phyloP scores from a whole-genome alignment of 2,113 vertebrate genomes.

The Forbesichthys papilliferus region DNA sequence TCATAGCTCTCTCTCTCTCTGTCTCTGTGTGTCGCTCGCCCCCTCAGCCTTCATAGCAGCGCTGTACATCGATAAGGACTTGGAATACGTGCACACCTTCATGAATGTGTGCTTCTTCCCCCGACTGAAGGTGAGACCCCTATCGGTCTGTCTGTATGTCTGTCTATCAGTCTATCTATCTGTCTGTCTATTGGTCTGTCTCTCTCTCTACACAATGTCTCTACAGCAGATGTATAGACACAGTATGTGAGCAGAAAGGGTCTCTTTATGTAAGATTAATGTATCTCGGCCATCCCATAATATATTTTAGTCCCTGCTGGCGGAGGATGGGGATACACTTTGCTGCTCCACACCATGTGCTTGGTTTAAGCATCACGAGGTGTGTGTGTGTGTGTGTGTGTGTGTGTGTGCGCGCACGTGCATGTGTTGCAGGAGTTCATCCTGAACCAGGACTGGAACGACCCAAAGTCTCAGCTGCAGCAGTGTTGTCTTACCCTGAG shows the following conservation, averaged over 20 bases:
- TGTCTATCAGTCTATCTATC: constrained; percentile 51
- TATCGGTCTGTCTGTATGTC: background rate
- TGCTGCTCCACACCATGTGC: too few species aligned
- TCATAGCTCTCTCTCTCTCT: constrained; percentile 2
- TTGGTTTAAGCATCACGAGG: too few species aligned
- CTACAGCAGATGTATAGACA: too few species aligned
- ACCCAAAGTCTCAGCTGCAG: constrained; percentile 98
- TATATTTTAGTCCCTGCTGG: too few species aligned
- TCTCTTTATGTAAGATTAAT: too few species aligned
- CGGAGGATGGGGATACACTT: too few species aligned
- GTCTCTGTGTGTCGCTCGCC: constrained; percentile 13
- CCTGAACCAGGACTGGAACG: constrained; percentile 99
- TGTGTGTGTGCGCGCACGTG: constrained; percentile 16
- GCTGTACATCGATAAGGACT: constrained; percentile 96
- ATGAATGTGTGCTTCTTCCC: constrained; percentile 99
- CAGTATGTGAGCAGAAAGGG: too few species aligned
- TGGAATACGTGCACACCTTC: constrained; percentile 97
- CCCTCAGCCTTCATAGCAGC: constrained; percentile 94
- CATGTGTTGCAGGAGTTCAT: constrained; percentile 89
- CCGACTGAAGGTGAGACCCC: constrained; percentile 83
- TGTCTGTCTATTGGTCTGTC: too few species aligned
- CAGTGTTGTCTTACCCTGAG: constrained; percentile 96
- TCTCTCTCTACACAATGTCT: too few species aligned
- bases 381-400: constrained; percentile 4
- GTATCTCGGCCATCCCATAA: too few species aligned